Evolutionary conservation across 2,797 vertebrate genomes (phyloP).

Genomic region (Neomorphus geoffroyi): DNA sequence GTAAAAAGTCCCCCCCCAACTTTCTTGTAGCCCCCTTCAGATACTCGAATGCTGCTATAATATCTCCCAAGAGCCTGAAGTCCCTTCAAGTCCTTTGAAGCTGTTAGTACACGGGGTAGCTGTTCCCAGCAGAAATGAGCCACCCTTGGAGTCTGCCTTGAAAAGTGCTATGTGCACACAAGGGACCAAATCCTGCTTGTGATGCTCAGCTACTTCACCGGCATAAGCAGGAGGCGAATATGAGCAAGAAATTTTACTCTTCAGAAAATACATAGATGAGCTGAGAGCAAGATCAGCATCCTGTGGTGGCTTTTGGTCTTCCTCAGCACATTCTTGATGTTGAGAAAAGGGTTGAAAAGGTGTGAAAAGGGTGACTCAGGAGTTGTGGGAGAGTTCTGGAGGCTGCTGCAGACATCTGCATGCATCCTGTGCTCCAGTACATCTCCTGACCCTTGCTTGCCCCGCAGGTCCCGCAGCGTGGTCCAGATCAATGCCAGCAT

Average conservation of each 20-base stretch:
- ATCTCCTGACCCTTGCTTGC: not conserved
- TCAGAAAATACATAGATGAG: not conserved
- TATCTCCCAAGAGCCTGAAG: too few relatives aligned
- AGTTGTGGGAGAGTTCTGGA: not conserved
- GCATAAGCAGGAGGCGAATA: not conserved
- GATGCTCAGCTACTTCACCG: not conserved
- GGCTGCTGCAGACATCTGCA: not conserved
- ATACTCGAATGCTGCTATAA: too few relatives aligned
- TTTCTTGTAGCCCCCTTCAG: too few relatives aligned
- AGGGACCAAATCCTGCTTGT: not conserved
- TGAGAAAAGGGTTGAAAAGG: not conserved
- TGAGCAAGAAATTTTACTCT: not conserved
- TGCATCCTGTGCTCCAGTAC: rapidly evolving
- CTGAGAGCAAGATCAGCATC: not conserved
- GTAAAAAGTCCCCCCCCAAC: too few relatives aligned
- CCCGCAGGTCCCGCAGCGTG: constrained; percentile 89
- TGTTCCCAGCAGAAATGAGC: not conserved
- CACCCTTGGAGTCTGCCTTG: not conserved
- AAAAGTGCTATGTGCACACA: rapidly evolving
- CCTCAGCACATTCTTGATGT: not conserved
- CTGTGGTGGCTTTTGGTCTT: not conserved
- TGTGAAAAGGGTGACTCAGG: not conserved
- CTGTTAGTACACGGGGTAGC: rapidly evolving
- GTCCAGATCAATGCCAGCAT: constrained; percentile 86
- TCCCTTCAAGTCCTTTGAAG: not conserved